phyloP scores from a whole-genome alignment of 2,113 vertebrate genomes.

The Montifringilla adamsi region DNA sequence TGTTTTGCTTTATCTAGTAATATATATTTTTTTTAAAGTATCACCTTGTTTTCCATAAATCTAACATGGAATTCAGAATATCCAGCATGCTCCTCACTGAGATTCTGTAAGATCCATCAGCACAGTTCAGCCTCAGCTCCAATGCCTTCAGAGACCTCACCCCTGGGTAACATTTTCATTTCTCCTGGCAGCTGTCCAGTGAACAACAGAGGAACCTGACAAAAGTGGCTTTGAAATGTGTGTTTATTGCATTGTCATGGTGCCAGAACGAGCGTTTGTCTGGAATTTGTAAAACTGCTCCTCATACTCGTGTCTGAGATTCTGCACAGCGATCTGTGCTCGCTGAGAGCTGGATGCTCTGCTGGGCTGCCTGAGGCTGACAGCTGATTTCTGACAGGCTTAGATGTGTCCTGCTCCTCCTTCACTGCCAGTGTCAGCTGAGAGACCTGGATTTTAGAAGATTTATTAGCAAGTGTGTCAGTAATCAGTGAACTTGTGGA shows the following conservation, averaged over 20 bases:
- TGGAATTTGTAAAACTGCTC: conserved; percentile 12
- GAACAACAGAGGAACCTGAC: conserved; percentile 17
- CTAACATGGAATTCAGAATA: not conserved
- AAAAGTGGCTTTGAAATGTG: conserved; percentile 47
- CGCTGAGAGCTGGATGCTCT: not conserved
- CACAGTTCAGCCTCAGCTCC: not conserved
- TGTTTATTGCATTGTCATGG: conserved; percentile 49
- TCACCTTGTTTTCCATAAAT: not conserved
- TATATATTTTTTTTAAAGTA: not conserved
- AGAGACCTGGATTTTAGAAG: not conserved
- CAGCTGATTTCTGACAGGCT: not conserved
- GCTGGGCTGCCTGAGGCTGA: not conserved
- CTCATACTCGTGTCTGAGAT: not conserved
- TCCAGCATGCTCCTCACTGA: not conserved
- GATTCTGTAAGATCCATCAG: conserved; percentile 25
- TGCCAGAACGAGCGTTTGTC: not conserved
- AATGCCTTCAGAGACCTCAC: conserved; percentile 15
- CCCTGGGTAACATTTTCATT: conserved; percentile 40
- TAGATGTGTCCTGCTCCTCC: not conserved
- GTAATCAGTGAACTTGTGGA: not conserved
- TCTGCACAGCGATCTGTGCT: not conserved
- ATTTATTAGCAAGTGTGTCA: fast-evolving
- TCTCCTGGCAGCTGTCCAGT: not conserved
- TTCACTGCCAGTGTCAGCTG: not conserved
- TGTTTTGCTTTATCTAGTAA: not conserved